A percentile compares a stretch with the other conserved stretches of the same genome.
Evolutionary conservation across 2,888 invertebrate species (phyloP).

Genomic region (Oxyteleia sp.): DNA sequence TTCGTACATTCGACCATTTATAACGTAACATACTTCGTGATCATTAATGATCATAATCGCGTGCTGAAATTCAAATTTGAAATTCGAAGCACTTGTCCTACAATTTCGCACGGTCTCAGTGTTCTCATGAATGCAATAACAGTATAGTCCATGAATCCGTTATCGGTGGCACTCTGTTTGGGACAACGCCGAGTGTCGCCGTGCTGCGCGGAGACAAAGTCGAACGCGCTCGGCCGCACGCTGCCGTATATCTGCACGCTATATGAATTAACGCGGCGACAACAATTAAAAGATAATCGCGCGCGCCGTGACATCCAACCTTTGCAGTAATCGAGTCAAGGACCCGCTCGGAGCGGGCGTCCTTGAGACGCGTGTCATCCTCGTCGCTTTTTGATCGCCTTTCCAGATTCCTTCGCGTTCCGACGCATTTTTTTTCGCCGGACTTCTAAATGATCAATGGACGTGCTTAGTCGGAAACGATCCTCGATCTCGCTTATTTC

Average conservation of each 20-base stretch:
- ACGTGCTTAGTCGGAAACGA: background rate
- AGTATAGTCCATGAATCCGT: constrained; percentile 85
- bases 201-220: constrained; percentile 55
- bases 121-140: constrained; percentile 80
- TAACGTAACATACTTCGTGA: no score
- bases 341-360: constrained; percentile 69
- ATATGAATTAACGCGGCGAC: constrained; percentile 36
- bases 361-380: constrained; percentile 73
- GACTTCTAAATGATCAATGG: background rate
- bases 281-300: constrained; percentile 68
- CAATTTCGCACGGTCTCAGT: constrained; percentile 36
- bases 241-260: constrained; percentile 6
- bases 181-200: constrained; percentile 73
- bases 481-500: background rate
- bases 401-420: constrained; percentile 55
- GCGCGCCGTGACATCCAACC: constrained; percentile 69
- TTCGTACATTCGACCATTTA: no score
- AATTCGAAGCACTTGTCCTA: constrained; percentile 27
- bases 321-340: constrained; percentile 75
- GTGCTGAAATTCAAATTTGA: no score
- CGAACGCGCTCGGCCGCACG: constrained; percentile 15
- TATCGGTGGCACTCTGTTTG: constrained; percentile 79
- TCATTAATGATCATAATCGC: no score
- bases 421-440: constrained; percentile 16
- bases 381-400: constrained; percentile 65